phyloP scores from a whole-genome alignment of 2,113 vertebrate genomes.

The Probosciger aterrimus region DNA sequence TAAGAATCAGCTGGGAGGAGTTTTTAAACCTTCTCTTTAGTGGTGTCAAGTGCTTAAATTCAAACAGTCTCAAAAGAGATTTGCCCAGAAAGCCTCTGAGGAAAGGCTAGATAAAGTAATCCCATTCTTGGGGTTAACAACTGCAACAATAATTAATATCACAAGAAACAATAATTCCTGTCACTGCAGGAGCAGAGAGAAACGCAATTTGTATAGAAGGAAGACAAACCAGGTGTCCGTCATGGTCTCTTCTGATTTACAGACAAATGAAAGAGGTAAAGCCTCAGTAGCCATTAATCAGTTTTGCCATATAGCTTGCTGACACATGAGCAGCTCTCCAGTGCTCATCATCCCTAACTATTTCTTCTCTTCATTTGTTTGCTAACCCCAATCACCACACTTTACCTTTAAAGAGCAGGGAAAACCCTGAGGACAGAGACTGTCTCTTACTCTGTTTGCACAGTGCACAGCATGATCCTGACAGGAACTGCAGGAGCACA shows the following conservation, averaged over 20 bases:
- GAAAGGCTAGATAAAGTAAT: neutral
- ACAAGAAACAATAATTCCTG: neutral
- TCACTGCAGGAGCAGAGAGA: neutral
- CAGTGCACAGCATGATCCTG: neutral
- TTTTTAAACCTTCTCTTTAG: neutral
- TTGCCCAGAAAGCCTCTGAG: neutral
- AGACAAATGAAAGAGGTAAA: neutral
- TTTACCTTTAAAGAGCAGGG: neutral
- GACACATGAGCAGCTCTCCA: neutral
- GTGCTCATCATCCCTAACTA: neutral
- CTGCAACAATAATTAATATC: neutral
- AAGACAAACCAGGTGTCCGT: neutral
- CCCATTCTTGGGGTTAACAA: neutral
- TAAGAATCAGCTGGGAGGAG: neutral
- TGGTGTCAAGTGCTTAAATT: neutral
- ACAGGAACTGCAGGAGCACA: neutral
- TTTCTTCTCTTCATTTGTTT: neutral
- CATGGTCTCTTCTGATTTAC: neutral
- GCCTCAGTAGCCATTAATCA: neutral
- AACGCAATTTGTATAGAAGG: neutral
- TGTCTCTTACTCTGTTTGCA: neutral
- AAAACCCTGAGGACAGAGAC: neutral
- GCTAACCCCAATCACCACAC: neutral
- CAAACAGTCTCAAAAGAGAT: neutral
- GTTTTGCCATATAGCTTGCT: neutral